Percentiles rank a stretch among this genome's conserved stretches.
Evolutionary conservation across 2,888 invertebrate species (phyloP).

Genomic region (Dynastes grantii): DNA sequence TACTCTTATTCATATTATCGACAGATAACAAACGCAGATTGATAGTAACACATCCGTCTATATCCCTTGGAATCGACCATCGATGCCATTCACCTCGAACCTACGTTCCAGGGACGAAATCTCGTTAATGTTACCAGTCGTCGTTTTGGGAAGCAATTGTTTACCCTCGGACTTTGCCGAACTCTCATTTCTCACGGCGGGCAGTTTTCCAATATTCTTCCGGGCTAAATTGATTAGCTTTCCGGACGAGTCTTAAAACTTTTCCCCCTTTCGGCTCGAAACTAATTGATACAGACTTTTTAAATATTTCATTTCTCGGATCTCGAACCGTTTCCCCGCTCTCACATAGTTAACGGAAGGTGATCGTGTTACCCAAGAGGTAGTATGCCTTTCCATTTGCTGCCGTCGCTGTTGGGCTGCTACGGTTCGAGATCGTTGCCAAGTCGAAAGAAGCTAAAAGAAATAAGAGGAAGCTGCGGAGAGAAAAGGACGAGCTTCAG

Average conservation of each 20-base stretch:
- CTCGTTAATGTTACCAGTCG: slow-evolving; percentile 44
- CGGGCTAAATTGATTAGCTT: slow-evolving; percentile 49
- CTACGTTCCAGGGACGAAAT: slow-evolving; percentile 13
- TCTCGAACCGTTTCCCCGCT: background rate
- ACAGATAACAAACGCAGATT: too few relatives aligned
- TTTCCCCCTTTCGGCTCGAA: slow-evolving; percentile 18
- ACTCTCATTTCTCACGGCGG: slow-evolving; percentile 49
- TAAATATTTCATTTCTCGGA: slow-evolving; percentile 47
- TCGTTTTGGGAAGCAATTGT: slow-evolving; percentile 35
- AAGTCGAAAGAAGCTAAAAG: too few relatives aligned
- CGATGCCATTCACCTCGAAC: too few relatives aligned
- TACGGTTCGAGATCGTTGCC: too few relatives aligned
- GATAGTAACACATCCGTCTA: too few relatives aligned
- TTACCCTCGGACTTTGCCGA: slow-evolving; percentile 43
- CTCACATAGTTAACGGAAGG: background rate
- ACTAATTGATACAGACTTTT: slow-evolving; percentile 51
- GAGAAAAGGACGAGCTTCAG: too few relatives aligned
- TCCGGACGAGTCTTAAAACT: slow-evolving; percentile 41
- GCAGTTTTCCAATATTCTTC: slow-evolving; percentile 18
- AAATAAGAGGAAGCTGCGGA: too few relatives aligned
- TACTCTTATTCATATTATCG: too few relatives aligned
- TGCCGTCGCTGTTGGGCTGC: too few relatives aligned
- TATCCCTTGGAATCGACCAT: too few relatives aligned
- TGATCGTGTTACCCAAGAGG: too few relatives aligned
- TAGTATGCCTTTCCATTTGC: too few relatives aligned